Percentiles rank a stretch among this genome's conserved stretches.
Evolutionary conservation across 1,140 invertebrate species (phyloP).

Genomic region (Ceratitis capitata): DNA sequence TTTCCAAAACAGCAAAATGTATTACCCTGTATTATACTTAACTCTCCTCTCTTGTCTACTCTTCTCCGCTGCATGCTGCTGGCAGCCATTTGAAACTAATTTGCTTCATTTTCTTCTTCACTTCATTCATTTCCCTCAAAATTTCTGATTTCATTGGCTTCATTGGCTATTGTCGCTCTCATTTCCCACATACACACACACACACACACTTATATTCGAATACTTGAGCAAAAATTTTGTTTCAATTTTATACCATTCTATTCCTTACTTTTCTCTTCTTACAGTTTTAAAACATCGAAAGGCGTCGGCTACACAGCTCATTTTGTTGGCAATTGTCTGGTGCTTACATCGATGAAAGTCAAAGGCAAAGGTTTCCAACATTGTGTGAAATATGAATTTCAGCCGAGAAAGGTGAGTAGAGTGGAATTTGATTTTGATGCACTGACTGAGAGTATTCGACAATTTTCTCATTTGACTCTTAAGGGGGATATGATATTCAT

Average conservation of each 20-base stretch:
- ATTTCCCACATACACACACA: neutral
- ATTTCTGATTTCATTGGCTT: neutral
- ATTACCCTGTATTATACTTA: no score
- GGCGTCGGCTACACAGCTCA: conserved; percentile 99
- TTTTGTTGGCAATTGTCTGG: conserved; percentile 98
- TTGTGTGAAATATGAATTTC: conserved; percentile 99
- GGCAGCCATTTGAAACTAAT: neutral
- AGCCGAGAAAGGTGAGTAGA: conserved; percentile 86
- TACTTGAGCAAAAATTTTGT: neutral
- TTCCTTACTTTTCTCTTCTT: neutral
- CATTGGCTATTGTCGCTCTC: neutral
- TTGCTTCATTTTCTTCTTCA: neutral
- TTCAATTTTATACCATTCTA: neutral
- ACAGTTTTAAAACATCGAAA: conserved; percentile 98
- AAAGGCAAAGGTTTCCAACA: conserved; percentile 99
- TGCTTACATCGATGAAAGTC: conserved; percentile 98
- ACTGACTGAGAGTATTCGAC: neutral
- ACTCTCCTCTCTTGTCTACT: neutral
- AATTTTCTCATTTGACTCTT: neutral
- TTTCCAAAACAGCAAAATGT: no score
- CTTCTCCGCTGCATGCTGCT: neutral
- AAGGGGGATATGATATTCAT: neutral
- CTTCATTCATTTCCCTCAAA: neutral
- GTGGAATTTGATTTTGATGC: neutral
- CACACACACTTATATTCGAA: neutral